These are phyloP conservation scores for Parasteatoda tepidariorum DNA, from an alignment of 1,140 invertebrate genomes.

Conservation along the genomic window DNA sequence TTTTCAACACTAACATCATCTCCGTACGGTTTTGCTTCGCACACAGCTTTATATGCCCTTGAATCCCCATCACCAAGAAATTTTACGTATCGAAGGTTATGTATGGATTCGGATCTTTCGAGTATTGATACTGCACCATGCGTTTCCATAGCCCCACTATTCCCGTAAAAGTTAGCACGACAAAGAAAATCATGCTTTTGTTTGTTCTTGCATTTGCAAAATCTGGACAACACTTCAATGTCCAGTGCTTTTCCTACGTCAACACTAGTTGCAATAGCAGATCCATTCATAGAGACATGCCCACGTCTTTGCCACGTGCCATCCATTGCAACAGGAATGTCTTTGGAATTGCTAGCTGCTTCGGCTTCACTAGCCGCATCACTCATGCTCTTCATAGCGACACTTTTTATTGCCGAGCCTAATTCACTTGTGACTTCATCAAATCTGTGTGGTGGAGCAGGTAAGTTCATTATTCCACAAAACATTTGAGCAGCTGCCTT, in stretches of 20 bases:
- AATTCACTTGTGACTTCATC: neutral
- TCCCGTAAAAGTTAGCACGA: constrained; percentile 42
- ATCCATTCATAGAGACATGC: constrained; percentile 59
- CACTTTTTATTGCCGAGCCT: neutral
- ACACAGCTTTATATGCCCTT: neutral
- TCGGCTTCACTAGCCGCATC: neutral
- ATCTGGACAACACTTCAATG: constrained; percentile 43
- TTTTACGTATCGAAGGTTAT: neutral
- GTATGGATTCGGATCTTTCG: constrained; percentile 3
- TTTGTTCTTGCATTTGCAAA: constrained; percentile 45
- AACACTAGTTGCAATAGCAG: constrained; percentile 53
- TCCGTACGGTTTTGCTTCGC: neutral
- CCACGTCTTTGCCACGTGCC: constrained; percentile 62
- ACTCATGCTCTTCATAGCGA: constrained; percentile 2
- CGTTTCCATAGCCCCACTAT: constrained; percentile 58
- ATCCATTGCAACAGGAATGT: constrained; percentile 52
- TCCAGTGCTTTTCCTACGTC: constrained; percentile 61
- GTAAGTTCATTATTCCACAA: neutral
- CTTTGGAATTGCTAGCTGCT: neutral
- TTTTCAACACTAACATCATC: neutral
- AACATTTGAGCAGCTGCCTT: neutral
- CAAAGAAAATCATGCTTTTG: neutral
- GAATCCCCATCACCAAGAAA: neutral
- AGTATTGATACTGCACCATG: constrained; percentile 52
- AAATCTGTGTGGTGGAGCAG: neutral